phyloP scores from a whole-genome alignment of 1,140 invertebrate genomes.

The Pogonus chalceus region DNA sequence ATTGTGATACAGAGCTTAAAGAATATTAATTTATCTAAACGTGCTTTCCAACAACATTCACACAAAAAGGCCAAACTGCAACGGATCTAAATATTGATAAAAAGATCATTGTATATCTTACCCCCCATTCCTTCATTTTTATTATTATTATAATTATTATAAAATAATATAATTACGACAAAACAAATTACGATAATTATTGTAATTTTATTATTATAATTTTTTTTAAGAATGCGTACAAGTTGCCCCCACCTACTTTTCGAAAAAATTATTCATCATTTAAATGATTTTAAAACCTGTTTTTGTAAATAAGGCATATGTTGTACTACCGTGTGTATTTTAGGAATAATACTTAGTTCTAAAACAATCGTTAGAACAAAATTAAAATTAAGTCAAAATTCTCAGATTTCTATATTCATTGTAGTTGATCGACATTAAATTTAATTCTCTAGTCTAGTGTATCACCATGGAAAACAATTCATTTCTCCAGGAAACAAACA shows the following conservation, averaged over 20 bases:
- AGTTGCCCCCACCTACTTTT: not conserved
- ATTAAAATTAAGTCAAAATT: slow-evolving; percentile 6
- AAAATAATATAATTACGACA: no score
- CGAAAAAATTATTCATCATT: not conserved
- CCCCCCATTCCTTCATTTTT: not conserved
- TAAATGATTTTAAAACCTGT: not conserved
- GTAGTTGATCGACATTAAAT: not conserved
- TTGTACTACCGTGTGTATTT: slow-evolving; percentile 4
- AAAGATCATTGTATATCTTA: not conserved
- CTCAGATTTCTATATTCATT: not conserved
- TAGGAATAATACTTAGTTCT: slow-evolving; percentile 5
- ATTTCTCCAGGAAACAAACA: not conserved
- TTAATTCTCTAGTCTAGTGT: slow-evolving; percentile 1
- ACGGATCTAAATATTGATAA: slow-evolving; percentile 12
- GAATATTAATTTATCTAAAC: slow-evolving; percentile 14
- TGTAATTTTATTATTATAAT: no score
- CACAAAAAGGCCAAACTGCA: slow-evolving; percentile 19
- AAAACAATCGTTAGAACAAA: slow-evolving; percentile 3
- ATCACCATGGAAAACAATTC: not conserved
- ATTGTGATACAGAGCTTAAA: slow-evolving; percentile 29
- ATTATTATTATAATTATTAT: not conserved
- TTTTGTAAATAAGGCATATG: slow-evolving; percentile 6
- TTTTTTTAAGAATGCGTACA: no score
- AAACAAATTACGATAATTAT: no score
- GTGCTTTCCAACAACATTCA: slow-evolving; percentile 16